These are phyloP conservation scores for Sesia apiformis DNA, from an alignment of 2,888 invertebrate genomes.

Conservation along the genomic window DNA sequence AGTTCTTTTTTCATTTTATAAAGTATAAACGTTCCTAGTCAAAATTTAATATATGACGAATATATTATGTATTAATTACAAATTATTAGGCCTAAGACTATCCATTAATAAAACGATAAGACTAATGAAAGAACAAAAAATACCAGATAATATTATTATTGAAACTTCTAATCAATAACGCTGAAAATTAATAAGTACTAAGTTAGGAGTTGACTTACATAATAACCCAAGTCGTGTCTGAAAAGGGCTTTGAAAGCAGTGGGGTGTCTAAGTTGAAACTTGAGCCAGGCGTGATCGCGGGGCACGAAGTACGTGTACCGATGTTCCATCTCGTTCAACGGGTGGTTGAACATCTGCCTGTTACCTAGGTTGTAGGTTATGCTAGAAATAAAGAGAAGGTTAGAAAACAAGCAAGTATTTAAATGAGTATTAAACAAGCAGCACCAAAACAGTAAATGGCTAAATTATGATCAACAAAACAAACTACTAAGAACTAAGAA, in stretches of 20 bases:
- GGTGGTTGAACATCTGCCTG: conserved; percentile 84
- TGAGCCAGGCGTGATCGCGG: conserved; percentile 90
- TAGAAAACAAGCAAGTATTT: no score
- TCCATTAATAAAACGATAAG: neutral
- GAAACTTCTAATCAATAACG: neutral
- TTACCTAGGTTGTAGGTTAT: conserved; percentile 85
- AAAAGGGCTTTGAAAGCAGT: conserved; percentile 90
- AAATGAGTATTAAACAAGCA: no score
- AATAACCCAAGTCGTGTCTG: conserved; percentile 85
- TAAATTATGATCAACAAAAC: no score
- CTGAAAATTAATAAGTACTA: no score
- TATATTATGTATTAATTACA: no score
- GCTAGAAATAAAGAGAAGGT: conserved; percentile 61
- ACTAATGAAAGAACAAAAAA: neutral
- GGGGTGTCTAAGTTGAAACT: conserved; percentile 82
- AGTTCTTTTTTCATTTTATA: no score
- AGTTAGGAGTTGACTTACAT: conserved; percentile 66
- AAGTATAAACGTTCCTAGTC: no score
- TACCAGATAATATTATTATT: neutral
- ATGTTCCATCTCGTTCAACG: conserved; percentile 82
- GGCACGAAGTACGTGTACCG: conserved; percentile 95
- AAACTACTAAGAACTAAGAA: no score
- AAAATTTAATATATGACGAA: no score
- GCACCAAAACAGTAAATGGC: no score
- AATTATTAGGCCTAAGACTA: no score